Percentiles rank a stretch among this genome's conserved stretches.
Evolutionary conservation across 2,888 invertebrate species (phyloP).

Genomic region (Trichopria drosophilae): DNA sequence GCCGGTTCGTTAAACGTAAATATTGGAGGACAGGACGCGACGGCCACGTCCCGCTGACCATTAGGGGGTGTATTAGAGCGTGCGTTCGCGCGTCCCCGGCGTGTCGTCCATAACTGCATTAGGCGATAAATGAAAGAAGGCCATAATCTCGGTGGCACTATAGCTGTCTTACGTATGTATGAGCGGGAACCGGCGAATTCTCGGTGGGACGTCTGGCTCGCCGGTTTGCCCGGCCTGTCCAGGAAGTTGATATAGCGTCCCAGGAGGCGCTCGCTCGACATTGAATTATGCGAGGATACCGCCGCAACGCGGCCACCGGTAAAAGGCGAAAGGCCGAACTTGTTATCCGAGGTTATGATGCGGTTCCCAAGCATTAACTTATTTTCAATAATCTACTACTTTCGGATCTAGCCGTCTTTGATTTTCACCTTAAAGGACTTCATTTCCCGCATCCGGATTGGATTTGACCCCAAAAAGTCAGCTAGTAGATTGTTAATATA

Average conservation of each 20-base stretch:
- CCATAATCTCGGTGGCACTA: constrained; percentile 45
- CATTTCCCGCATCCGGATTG: no score
- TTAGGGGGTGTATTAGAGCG: constrained; percentile 26
- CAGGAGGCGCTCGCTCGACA: constrained; percentile 48
- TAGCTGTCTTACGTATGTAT: constrained; percentile 17
- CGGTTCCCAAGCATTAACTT: no score
- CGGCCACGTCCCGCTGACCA: constrained; percentile 7
- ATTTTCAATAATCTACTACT: no score
- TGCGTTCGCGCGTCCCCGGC: constrained; percentile 39
- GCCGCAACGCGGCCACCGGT: constrained; percentile 18
- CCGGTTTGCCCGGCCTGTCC: constrained; percentile 40
- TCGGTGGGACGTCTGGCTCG: constrained; percentile 17
- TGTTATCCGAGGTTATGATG: constrained; percentile 50
- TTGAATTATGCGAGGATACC: constrained; percentile 49
- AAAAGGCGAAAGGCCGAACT: constrained; percentile 43
- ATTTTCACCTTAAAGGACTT: no score
- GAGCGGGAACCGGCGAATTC: constrained; percentile 17
- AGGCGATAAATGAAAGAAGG: constrained; percentile 51
- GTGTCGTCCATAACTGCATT: constrained; percentile 47
- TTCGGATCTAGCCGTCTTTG: no score
- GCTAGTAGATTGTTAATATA: no score
- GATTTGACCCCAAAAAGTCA: no score
- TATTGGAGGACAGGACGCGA: no score
- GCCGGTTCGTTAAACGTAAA: no score
- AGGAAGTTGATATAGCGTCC: constrained; percentile 51